Conservation (phyloP, 2,797 vertebrate genomes). For the Ficedula albicollis region DNA sequence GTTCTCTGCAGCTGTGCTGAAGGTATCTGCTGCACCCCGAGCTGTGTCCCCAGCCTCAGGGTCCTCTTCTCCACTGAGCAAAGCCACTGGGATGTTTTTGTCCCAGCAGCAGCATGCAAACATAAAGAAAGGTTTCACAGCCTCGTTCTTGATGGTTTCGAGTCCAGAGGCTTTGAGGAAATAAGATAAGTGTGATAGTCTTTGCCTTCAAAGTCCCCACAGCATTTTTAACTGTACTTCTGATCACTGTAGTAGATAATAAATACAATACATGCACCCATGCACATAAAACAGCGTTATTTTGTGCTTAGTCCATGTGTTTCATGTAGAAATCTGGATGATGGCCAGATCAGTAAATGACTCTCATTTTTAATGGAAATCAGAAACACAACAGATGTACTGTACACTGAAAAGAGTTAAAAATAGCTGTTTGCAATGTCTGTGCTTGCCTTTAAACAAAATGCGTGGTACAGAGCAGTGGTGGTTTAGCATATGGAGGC, state of each 20-base stretch:
- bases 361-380: constrained; percentile 56
- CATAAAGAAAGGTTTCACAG: not conserved
- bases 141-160: not conserved
- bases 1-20: not conserved
- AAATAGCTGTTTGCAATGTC: constrained; percentile 55
- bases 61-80: not conserved
- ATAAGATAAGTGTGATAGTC: not conserved
- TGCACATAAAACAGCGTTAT: not conserved
- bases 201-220: not conserved
- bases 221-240: not conserved
- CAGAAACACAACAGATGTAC: constrained; percentile 64
- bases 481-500: constrained; percentile 16
- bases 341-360: constrained; percentile 61
- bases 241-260: constrained; percentile 8
- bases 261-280: constrained; percentile 1
- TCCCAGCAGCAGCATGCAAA: not conserved
- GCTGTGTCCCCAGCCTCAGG: not conserved
- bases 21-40: not conserved
- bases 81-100: not conserved
- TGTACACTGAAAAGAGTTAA: constrained; percentile 60
- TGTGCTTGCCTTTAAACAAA: constrained; percentile 36
- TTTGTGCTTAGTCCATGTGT: constrained; percentile 51
- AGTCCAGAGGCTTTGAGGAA: not conserved
- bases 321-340: constrained; percentile 56
- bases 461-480: not conserved